Base-by-base conservation (phyloP, 2,888 invertebrate species). In the Lucinisca nassula region DNA sequence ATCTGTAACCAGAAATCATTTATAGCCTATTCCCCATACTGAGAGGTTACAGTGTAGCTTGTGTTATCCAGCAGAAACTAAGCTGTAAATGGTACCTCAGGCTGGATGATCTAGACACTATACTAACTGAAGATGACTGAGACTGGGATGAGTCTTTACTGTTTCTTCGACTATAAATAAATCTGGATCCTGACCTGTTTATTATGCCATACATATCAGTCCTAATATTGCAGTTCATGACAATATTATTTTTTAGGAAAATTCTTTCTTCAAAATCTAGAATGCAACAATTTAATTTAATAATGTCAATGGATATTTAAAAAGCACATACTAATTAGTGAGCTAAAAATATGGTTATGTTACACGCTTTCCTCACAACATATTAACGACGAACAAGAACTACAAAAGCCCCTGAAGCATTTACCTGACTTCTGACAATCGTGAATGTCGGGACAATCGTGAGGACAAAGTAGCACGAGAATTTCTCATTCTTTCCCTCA, bases 81-180 rank as follows among this genome's bases (percentile, higher is more conserved):
- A 27, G 27, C 61, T 24, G 61, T 61, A 30, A 3, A 61, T 61
- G 51, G 38, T 88, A 88, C 88, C 88, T 88, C 49, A 88, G 49
- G 73, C 88, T 88, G 4, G 88, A 55, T 3, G 55, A 40, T 37
- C 88, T 67, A 75, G 88, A 84, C 4, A 79, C 82, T 72, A 79
- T 76, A 72, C 37, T 82, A 72, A 55, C 58, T 0, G 55, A 61
- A 3, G 51, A 24, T 6, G 72, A 32, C n/a, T 78, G 58, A 0
- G 79, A 73, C 27, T 49, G 67, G 27, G 45, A 45, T 21, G 83
- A 83, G 14, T 21, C 27, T 30, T 78, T 14, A 3, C 78, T 78
- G 35, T 58, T 32, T 73, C 75, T 74, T 79, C 84, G 38, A 32
- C 61, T n/a, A 35, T 27, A 55, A 30, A 35, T 75, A 14, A 21